These are phyloP conservation scores for Gallinago stenura DNA, from an alignment of 2,797 vertebrate genomes.

Conservation along the genomic window DNA sequence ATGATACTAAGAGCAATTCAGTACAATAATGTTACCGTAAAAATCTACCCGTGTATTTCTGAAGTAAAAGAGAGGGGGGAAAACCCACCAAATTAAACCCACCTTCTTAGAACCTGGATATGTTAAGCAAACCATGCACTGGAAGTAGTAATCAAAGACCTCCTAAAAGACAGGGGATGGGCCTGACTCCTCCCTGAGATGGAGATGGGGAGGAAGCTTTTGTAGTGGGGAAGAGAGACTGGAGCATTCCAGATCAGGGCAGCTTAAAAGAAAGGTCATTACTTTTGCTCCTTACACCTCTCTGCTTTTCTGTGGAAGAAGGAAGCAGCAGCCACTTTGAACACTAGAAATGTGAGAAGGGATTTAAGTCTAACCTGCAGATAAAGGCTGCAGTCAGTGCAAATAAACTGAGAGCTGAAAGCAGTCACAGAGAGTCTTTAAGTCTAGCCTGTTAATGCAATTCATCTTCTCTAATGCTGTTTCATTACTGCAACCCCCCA, in stretches of 20 bases:
- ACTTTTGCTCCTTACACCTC: background rate
- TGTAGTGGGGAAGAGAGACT: background rate
- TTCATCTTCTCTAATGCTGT: background rate
- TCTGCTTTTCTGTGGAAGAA: background rate
- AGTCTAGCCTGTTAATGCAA: background rate
- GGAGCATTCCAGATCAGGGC: background rate
- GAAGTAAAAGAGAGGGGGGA: background rate
- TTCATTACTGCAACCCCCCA: background rate
- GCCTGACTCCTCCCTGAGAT: background rate
- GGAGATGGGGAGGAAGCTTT: background rate
- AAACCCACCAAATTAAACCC: rapidly evolving
- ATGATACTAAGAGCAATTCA: background rate
- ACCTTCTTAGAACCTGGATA: background rate
- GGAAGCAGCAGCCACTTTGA: background rate
- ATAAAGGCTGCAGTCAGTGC: background rate
- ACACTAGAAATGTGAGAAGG: background rate
- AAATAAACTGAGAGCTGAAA: background rate
- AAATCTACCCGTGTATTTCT: background rate
- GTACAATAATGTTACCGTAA: background rate
- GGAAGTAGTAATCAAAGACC: background rate
- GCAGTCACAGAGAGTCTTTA: background rate
- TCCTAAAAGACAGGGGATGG: background rate
- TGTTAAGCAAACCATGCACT: background rate
- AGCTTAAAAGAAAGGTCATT: background rate
- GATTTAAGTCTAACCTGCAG: background rate